Evolutionary conservation across 2,888 invertebrate species (phyloP), one percentile per base, ranked within the genome.

Genomic region (Perizoma affinitatum): DNA sequence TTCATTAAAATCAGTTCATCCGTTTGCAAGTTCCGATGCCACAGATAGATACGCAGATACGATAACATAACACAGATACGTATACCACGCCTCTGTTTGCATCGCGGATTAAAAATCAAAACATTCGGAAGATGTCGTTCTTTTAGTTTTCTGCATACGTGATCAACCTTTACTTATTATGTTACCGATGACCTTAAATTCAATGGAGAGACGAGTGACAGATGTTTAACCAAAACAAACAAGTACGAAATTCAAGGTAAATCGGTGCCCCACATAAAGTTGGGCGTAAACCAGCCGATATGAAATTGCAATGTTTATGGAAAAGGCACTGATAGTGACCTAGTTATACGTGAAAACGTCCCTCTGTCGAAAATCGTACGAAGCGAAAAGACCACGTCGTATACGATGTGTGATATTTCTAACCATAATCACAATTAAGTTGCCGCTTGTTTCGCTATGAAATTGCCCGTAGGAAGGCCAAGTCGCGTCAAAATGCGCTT

Each of bases 191-290:
- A 63, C 54, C 62, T 59, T 49, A 54, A 66, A 56, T 57, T 63
- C 9, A 57, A 68, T 52, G 61, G 66, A 62, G 54, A 63, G 51
- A 58, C 60, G 42, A 48, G 52, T 48, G 50, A 54, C 54, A 66
- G 60, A 48, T 61, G 59, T 61, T 66, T 54, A 57, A 61, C 63
- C 61, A 1, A 22, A 22, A 22, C 63, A 66, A 62, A 62, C 52
- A 47, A 63, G 66, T 61, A 60, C 58, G 65, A 61, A 66, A 58
- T 61, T 68, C 65, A 70, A 68, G 66, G 68, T 51, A 46, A 58
- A 57, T 57, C 40, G 33, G 57, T 38, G 22, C 41, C 51, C 36
- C 58, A 61, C 50, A 58, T 61, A 63, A 61, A 55, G 48, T 50
- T 38, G 50, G 59, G 48, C 54, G 60, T 54, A 44, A 44, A 52